Base-by-base conservation (phyloP, 2,113 vertebrate genomes). In the Macrotis lagotis region DNA sequence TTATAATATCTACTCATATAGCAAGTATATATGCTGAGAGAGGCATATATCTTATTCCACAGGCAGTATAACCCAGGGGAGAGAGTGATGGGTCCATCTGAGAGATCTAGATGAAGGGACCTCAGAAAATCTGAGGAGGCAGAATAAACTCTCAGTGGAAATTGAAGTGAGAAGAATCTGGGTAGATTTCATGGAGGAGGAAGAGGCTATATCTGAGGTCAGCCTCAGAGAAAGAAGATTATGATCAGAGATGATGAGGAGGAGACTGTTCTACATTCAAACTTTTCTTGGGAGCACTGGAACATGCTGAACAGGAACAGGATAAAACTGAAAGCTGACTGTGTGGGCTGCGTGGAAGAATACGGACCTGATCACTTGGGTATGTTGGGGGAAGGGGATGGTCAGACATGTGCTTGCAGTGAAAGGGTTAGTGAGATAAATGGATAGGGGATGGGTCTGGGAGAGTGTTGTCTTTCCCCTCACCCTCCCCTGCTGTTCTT, bases 401-500 rank as follows among this genome's bases (percentile, higher is more conserved):
- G 66, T 44, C 66, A 83, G 47, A 28, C 1, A 0, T 0, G 0
- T 3, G 0, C 59, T 91, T 10, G 97, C 59, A 26, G 90, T 3
- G 83, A 55, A 83, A 91, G 96, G 92, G 95, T 66, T 90, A 94
- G 37, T 2, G 25, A 88, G 19, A 0, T 48, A 1, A 37, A 26
- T 8, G 2, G 25, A 90, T 26, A 94, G 89, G 50, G n/a, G 25
- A 94, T 91, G 51, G 88, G 51, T 95, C 95, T 25, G 89, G 90
- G 48, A 51, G 89, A 94, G 93, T 93, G 47, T 2, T 31, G 0
- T 52, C 52, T 51, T 83, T 51, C 31, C 51, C 53, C 3, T 1
- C 31, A 7, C 51, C 51, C 90, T 92, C 93, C 91, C 25, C 49
- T 55, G 89, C 92, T 0, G 49, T 50, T 92, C 97, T 94, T 94